phyloP scores from a whole-genome alignment of 2,888 invertebrate genomes.

The Leptinotarsa juncta region DNA sequence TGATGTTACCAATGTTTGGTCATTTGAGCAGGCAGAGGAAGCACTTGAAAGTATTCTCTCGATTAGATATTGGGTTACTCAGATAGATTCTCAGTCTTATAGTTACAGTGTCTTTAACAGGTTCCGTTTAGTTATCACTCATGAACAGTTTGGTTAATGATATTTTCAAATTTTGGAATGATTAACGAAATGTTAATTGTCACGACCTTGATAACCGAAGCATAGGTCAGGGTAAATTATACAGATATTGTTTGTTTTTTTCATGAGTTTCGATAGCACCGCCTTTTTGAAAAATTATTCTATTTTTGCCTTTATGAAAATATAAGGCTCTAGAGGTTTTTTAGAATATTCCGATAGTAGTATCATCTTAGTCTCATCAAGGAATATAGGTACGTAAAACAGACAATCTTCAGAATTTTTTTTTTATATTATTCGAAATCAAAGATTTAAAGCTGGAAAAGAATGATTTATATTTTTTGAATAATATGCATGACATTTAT shows the following conservation, averaged over 20 bases:
- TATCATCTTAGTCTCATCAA: too few species aligned
- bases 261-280: background rate
- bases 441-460: too few species aligned
- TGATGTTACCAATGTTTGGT: background rate
- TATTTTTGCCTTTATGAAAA: too few species aligned
- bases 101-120: background rate
- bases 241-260: background rate
- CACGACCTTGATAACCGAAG: background rate
- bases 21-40: constrained; percentile 10
- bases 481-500: too few species aligned
- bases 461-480: too few species aligned
- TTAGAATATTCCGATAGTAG: too few species aligned
- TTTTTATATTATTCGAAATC: too few species aligned
- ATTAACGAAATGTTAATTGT: background rate
- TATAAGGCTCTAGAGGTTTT: too few species aligned
- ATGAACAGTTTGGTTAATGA: background rate
- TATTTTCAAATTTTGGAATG: background rate
- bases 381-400: too few species aligned
- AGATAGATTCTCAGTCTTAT: background rate
- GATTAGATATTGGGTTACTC: background rate
- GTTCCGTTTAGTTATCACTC: background rate
- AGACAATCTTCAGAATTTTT: too few species aligned
- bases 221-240: constrained; percentile 4
- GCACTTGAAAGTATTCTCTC: constrained; percentile 4
- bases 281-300: too few species aligned